phyloP scores from a whole-genome alignment of 1,140 invertebrate genomes.

The Plutomurus gul region DNA sequence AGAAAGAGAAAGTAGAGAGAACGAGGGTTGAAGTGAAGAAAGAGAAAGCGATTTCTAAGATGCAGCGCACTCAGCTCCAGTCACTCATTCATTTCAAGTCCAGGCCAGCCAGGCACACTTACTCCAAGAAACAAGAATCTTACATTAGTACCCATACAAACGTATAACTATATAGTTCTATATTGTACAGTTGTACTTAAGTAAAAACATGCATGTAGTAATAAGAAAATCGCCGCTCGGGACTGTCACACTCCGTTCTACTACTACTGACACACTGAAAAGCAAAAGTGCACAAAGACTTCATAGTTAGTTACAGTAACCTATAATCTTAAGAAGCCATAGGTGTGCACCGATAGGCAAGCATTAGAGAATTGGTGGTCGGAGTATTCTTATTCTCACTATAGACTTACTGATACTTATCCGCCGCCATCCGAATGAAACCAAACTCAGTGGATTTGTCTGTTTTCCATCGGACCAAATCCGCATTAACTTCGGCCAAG shows the following conservation, averaged over 20 bases:
- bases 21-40: background rate
- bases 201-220: too few relatives aligned
- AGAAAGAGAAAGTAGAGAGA: background rate
- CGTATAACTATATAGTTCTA: too few relatives aligned
- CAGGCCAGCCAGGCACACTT: too few relatives aligned
- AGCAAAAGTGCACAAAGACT: too few relatives aligned
- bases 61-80: background rate
- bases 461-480: conserved; percentile 71
- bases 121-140: too few relatives aligned
- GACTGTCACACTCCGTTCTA: too few relatives aligned
- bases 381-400: background rate
- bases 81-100: background rate
- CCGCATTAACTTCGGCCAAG: conserved; percentile 78
- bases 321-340: background rate
- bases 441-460: conserved; percentile 70
- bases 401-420: conserved; percentile 68
- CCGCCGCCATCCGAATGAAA: conserved; percentile 68
- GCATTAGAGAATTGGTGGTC: background rate
- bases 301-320: too few relatives aligned
- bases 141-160: too few relatives aligned
- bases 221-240: too few relatives aligned
- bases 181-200: too few relatives aligned
- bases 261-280: too few relatives aligned
- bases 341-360: background rate
- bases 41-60: background rate